Evolutionary conservation across 2,888 invertebrate genomes (phyloP).

Genomic region (Polietes domitor): DNA sequence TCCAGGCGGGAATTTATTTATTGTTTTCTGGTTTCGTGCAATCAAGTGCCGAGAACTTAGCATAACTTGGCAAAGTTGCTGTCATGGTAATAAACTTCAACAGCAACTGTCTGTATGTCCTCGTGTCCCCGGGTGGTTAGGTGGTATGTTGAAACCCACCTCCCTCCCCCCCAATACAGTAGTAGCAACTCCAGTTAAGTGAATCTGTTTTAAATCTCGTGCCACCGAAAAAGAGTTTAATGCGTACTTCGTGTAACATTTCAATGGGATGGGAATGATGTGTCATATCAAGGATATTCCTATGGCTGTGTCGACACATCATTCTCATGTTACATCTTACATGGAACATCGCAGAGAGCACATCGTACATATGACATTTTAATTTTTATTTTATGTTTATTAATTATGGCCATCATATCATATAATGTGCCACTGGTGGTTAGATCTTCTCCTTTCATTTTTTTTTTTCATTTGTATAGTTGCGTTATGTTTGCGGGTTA

Average conservation of each 20-base stretch:
- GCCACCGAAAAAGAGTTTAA: conserved; percentile 33
- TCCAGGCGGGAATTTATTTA: conserved; percentile 64
- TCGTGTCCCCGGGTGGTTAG: background rate
- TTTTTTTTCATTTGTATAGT: conserved; percentile 38
- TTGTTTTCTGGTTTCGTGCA: conserved; percentile 61
- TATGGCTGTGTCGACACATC: conserved; percentile 36
- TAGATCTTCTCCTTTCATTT: conserved; percentile 11
- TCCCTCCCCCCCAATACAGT: too few relatives aligned
- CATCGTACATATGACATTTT: conserved; percentile 64
- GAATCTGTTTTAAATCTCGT: conserved; percentile 50
- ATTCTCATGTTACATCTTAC: too few relatives aligned
- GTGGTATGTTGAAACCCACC: background rate
- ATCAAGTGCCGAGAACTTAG: conserved; percentile 45
- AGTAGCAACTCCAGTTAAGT: background rate
- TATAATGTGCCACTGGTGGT: background rate
- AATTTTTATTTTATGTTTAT: conserved; percentile 71
- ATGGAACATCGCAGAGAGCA: too few relatives aligned
- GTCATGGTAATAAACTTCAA: conserved; percentile 40
- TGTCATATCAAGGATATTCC: conserved; percentile 52
- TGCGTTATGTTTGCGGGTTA: conserved; percentile 52
- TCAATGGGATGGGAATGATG: background rate
- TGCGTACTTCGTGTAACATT: conserved; percentile 18
- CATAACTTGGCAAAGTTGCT: conserved; percentile 52
- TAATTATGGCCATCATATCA: conserved; percentile 72
- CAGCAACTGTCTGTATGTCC: background rate